phyloP scores from a whole-genome alignment of 2,888 invertebrate genomes.

The Pyrocoelia pectoralis region DNA sequence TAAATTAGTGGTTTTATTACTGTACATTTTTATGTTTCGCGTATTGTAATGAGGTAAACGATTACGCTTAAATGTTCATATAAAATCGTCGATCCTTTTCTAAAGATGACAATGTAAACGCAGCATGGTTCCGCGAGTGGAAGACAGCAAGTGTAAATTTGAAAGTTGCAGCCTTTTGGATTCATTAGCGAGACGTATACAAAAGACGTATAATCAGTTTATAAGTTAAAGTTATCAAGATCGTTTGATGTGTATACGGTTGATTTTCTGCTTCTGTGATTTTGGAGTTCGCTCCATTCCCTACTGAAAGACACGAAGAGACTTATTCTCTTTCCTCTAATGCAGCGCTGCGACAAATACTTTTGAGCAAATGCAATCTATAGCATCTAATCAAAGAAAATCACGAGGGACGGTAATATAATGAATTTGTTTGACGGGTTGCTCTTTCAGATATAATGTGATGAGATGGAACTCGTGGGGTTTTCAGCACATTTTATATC shows the following conservation, averaged over 20 bases:
- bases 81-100: conserved; percentile 25
- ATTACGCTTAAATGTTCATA: conserved; percentile 26
- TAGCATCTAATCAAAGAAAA: conserved; percentile 44
- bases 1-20: conserved; percentile 45
- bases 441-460: conserved; percentile 40
- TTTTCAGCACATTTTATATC: conserved; percentile 19
- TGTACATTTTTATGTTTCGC: conserved; percentile 30
- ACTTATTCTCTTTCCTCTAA: conserved; percentile 20
- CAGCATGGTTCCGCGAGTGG: conserved; percentile 25
- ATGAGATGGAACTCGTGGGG: conserved; percentile 31
- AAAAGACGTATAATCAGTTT: conserved; percentile 31
- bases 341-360: conserved; percentile 37
- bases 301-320: conserved; percentile 15
- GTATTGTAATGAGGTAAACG: conserved; percentile 28
- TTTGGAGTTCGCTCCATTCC: conserved; percentile 25
- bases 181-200: conserved; percentile 22
- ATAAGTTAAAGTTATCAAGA: conserved; percentile 27
- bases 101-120: conserved; percentile 29
- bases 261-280: conserved; percentile 17
- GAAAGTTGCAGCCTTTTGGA: conserved; percentile 23
- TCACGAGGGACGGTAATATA: conserved; percentile 43
- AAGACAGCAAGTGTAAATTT: conserved; percentile 21
- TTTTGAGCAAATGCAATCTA: conserved; percentile 39
- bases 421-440: conserved; percentile 45
- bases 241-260: conserved; percentile 31